Evolutionary conservation across 2,888 invertebrate genomes (phyloP), one percentile per base, ranked within the genome.

Genomic region (Agonopterix heracliana): DNA sequence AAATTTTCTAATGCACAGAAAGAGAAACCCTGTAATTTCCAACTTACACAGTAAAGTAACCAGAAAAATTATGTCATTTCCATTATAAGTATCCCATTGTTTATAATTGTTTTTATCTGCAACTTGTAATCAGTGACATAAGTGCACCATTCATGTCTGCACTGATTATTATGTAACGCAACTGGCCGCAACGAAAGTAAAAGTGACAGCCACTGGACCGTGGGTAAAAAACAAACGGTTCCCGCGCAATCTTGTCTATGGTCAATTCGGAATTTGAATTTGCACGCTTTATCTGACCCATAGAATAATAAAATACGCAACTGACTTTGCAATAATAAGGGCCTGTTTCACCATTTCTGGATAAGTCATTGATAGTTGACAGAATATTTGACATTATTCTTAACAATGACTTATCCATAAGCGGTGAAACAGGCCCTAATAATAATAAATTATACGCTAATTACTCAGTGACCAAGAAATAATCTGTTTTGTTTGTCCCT

Each of bases 171-270:
- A 77, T 61, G 60, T 77, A 76, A 84, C 61, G 64, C 61, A 69
- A 74, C 72, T 68, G 73, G 72, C 71, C 70, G 71, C 67, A 62
- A 71, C 61, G 78, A 82, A 84, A 84, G 85, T 84, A 82, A 83
- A 73, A 81, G 79, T 65, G 63, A 62, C 61, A 66, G 60, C 57
- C 73, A 74, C 59, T 72, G 64, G 65, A 76, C 67, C 81, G 79
- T 75, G 64, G 55, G 51, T 70, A 66, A 66, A 64, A 66, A 62
- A 57, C 57, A 60, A 57, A 46, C 43, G 34, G 49, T 58, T 63
- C 62, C 60, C 62, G 64, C 64, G 58, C 52, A 48, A 61, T 57
- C 68, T 62, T 13, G 2, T 11, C 38, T 12, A 38, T 38, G 38
- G 38, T 38, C 3, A 26, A 7, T 26, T 26, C 26, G 26, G 5